These are phyloP conservation scores for Xylophagus ater DNA, from an alignment of 2,888 invertebrate species.

Conservation along the genomic window DNA sequence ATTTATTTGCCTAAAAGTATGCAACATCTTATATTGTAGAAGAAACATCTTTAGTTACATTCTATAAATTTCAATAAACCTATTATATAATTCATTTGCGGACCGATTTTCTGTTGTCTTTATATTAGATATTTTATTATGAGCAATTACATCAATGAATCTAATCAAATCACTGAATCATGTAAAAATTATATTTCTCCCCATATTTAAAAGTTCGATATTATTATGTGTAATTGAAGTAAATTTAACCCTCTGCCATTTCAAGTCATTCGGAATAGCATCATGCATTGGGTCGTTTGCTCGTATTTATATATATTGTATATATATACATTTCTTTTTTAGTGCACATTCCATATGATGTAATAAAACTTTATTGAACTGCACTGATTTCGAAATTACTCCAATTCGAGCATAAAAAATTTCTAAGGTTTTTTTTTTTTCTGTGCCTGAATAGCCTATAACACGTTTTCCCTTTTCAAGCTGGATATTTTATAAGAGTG, in stretches of 20 bases:
- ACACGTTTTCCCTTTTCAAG: not conserved
- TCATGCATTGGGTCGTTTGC: conserved; percentile 4
- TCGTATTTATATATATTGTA: no score
- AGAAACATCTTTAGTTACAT: no score
- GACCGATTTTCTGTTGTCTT: no score
- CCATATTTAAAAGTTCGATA: no score
- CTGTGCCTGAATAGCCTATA: conserved; percentile 5
- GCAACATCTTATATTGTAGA: no score
- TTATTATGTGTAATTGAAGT: no score
- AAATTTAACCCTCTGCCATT: no score
- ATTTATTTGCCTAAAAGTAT: no score
- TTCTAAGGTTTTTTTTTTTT: conserved; percentile 5
- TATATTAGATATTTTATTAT: conserved; percentile 6
- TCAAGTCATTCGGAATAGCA: conserved; percentile 7
- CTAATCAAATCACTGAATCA: conserved; percentile 16
- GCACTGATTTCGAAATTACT: conserved; percentile 18
- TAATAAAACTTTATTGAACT: conserved; percentile 19
- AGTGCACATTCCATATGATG: conserved; percentile 10
- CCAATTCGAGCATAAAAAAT: conserved; percentile 12
- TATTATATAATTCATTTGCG: no score
- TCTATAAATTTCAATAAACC: no score
- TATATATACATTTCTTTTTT: no score
- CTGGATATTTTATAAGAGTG: no score
- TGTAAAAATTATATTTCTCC: conserved; percentile 9
- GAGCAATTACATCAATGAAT: conserved; percentile 10